These are phyloP conservation scores for Synanthedon tipuliformis DNA, from an alignment of 2,888 invertebrate species.

Conservation along the genomic window DNA sequence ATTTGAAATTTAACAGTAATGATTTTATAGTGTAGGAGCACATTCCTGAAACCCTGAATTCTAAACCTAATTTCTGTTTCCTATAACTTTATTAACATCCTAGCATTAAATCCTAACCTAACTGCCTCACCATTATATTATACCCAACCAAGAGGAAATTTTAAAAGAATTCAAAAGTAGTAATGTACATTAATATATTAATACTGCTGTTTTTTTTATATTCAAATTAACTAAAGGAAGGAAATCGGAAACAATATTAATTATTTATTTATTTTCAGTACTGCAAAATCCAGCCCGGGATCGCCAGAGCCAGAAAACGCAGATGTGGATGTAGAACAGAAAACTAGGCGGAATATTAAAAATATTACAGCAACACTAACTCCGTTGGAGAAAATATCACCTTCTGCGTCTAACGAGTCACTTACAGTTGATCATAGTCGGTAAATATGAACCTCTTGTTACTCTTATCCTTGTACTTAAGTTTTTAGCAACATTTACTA, in stretches of 20 bases:
- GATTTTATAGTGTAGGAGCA: not conserved
- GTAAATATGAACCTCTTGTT: slow-evolving; percentile 16
- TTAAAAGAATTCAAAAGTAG: no score
- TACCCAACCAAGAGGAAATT: no score
- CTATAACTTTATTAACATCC: no score
- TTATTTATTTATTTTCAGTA: slow-evolving; percentile 32
- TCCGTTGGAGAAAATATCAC: slow-evolving; percentile 71
- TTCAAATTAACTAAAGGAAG: slow-evolving; percentile 2
- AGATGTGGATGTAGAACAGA: slow-evolving; percentile 32
- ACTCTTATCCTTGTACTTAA: no score
- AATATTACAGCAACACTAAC: slow-evolving; percentile 42
- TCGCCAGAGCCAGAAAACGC: slow-evolving; percentile 62
- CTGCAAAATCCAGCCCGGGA: slow-evolving; percentile 75
- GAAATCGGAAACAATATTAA: slow-evolving; percentile 3
- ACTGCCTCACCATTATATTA: no score
- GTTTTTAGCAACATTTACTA: no score
- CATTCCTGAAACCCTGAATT: not conserved
- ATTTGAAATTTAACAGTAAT: not conserved
- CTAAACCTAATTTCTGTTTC: no score
- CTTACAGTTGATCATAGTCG: slow-evolving; percentile 80
- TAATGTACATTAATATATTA: not conserved
- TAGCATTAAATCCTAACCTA: no score
- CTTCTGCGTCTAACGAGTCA: slow-evolving; percentile 86
- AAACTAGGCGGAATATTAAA: slow-evolving; percentile 39
- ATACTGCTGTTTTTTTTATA: slow-evolving; percentile 7